These are phyloP conservation scores for Limanda limanda DNA, from an alignment of 2,113 vertebrate genomes.

Conservation along the genomic window DNA sequence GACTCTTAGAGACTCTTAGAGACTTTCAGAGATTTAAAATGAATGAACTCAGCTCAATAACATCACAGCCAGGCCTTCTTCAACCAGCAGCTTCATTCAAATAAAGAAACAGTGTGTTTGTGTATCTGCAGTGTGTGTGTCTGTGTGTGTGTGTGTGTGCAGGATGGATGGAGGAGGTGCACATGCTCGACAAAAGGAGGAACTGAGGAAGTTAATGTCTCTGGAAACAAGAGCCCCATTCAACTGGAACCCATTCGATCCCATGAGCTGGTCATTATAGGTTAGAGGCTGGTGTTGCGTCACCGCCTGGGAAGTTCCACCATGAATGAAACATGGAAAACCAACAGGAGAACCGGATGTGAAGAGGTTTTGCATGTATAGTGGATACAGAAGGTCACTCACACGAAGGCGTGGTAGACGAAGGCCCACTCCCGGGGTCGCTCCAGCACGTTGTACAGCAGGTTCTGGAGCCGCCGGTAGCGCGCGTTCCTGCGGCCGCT, in stretches of 20 bases:
- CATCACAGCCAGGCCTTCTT: too few relatives aligned
- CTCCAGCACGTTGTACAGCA: constrained; percentile 97
- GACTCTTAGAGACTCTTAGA: too few relatives aligned
- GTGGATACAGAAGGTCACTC: constrained; percentile 81
- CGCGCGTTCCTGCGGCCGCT: constrained; percentile 94
- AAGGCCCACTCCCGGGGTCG: constrained; percentile 95
- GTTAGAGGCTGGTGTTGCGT: not conserved
- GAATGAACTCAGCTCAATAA: not conserved
- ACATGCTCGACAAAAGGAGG: not conserved
- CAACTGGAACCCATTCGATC: not conserved
- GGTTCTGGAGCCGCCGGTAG: constrained; percentile 95
- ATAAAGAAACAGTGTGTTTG: not conserved
- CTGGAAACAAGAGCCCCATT: not conserved
- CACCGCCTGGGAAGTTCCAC: not conserved
- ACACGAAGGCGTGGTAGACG: constrained; percentile 97
- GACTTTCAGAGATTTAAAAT: not conserved
- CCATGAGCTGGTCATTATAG: constrained; percentile 2
- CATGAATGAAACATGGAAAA: too few relatives aligned
- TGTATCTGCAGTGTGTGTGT: not conserved
- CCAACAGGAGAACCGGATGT: too few relatives aligned
- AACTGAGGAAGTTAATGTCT: too few relatives aligned
- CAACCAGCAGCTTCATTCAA: not conserved
- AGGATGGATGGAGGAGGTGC: not conserved
- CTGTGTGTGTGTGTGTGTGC: not conserved
- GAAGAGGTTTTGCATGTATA: too few relatives aligned